A percentile compares a stretch with the other conserved stretches of the same genome.
These are phyloP conservation scores for Quadroppia sp. DNA, from an alignment of 2,888 invertebrate species.

Conservation along the genomic window DNA sequence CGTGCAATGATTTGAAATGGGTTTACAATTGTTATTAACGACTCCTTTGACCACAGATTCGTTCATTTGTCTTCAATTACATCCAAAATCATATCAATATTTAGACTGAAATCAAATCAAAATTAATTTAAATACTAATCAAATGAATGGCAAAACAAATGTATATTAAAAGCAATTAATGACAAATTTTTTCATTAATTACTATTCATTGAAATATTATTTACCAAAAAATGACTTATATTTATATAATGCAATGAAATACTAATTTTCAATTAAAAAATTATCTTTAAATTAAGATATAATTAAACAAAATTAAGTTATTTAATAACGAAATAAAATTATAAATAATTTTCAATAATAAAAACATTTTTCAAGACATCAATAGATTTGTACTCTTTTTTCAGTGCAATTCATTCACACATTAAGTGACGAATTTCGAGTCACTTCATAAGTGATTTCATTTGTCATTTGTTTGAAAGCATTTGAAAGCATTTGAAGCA, in stretches of 20 bases:
- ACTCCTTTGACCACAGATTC: constrained; percentile 17
- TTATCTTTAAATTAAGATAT: neutral
- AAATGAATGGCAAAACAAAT: too few relatives aligned
- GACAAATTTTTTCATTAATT: too few relatives aligned
- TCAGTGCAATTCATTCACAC: too few relatives aligned
- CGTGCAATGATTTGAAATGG: constrained; percentile 29
- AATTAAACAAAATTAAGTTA: neutral
- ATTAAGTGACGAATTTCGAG: too few relatives aligned
- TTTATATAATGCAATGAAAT: neutral
- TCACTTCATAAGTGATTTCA: too few relatives aligned
- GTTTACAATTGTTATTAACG: neutral
- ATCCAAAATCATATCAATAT: constrained; percentile 2
- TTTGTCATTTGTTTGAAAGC: too few relatives aligned
- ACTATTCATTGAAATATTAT: too few relatives aligned
- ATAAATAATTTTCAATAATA: constrained; percentile 2
- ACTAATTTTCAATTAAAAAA: neutral
- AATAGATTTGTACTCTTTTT: constrained; percentile 9
- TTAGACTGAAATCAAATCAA: neutral
- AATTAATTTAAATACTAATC: neutral
- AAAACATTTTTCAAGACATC: constrained; percentile 22
- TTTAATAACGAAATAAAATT: constrained; percentile 10
- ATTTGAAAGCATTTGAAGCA: too few relatives aligned
- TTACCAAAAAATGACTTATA: neutral
- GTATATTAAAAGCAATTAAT: too few relatives aligned
- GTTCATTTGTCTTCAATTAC: neutral